Evolutionary conservation across 2,888 invertebrate species (phyloP), one percentile per base, ranked within the genome.

Genomic region (Meiosimyza decipiens): DNA sequence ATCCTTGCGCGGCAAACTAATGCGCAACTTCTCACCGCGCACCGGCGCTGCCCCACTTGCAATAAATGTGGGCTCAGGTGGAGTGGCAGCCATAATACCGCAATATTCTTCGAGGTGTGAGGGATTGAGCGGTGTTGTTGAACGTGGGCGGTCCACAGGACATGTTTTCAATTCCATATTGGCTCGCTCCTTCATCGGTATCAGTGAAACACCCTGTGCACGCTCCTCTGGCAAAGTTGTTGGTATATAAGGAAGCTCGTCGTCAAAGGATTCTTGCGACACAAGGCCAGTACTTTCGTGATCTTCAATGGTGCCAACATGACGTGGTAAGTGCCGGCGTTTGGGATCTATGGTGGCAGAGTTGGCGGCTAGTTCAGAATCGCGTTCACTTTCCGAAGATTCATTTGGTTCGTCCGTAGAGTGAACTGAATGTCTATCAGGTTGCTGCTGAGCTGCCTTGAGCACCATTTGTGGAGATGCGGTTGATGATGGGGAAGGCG

Each of bases 181-280:
- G 65, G 88, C 88, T 65, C 93, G 89, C 82, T 93, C 92, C 82
- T 92, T 92, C 79, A 95, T 91, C 33, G 96, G 95, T 77, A 95
- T 90, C 81, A 96, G 92, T 18, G 95, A 93, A 77, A 95, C 88
- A 40, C 93, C 95, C 75, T 93, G 91, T 16, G 95, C 92, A 76
- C 95, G 91, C 88, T 96, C 96, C 84, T 92, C 90, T 22, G 96
- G 96, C 82, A 96, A 88, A 71, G 95, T 96, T n/a, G 96, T 95
- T 72, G 96, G 95, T 82, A 96, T 91, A 85, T 95, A 95, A 2
- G 96, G 96, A 82, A 96, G 88, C 87, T 95, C 94, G 80, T 93
- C 93, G 81, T 95, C 95, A 82, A 94, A 93, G 54, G 95, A 95
- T 83, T 95, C 95, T 83, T 94, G 92, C 73, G 92, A 89, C 62